These are phyloP conservation scores for Cavia aperea DNA, from an alignment of 2,113 vertebrate genomes.

Conservation along the genomic window DNA sequence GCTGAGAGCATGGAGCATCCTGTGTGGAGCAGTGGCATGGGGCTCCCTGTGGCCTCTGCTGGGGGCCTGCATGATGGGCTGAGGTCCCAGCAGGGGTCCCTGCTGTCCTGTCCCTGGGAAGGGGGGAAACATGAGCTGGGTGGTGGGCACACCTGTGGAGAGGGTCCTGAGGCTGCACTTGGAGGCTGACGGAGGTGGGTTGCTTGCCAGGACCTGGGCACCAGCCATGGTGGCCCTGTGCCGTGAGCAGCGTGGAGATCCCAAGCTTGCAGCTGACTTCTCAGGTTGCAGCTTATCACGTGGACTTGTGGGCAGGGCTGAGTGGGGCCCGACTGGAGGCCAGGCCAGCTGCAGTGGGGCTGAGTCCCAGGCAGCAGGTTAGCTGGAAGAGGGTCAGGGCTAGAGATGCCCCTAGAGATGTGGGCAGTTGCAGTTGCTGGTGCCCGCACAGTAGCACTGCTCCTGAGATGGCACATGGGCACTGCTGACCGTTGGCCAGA, in stretches of 20 bases:
- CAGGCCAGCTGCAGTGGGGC: background rate
- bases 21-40: no score
- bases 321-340: background rate
- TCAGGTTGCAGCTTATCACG: background rate
- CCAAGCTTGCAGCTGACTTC: background rate
- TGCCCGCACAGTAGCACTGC: background rate
- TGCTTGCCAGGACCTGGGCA: background rate
- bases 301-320: background rate
- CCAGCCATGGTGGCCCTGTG: background rate
- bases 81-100: background rate
- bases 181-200: no score
- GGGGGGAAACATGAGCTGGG: background rate
- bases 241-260: rapidly evolving
- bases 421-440: background rate
- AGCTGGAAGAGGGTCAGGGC: background rate
- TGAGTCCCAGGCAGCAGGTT: background rate
- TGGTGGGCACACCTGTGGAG: no score
- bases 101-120: background rate
- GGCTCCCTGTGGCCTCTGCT: no score
- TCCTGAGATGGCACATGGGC: background rate
- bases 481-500: background rate
- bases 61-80: no score
- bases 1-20: background rate
- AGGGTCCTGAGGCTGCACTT: background rate
- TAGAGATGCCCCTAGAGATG: no score